These are phyloP conservation scores for Choloepus hoffmanni DNA, from an alignment of 2,113 vertebrate species.

Conservation along the genomic window DNA sequence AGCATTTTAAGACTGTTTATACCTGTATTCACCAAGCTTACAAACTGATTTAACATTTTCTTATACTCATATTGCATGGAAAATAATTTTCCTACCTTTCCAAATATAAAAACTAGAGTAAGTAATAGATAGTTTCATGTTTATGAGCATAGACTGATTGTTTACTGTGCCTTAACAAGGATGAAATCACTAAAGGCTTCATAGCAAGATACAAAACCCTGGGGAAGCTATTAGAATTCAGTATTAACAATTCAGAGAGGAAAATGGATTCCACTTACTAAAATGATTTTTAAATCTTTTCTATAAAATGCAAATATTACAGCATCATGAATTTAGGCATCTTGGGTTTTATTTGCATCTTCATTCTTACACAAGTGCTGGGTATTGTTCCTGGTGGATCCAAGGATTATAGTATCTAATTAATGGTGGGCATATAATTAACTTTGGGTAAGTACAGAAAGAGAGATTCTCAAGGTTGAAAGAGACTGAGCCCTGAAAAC, in stretches of 20 bases:
- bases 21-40: constrained; percentile 57
- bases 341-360: constrained; percentile 61
- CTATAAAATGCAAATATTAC: constrained; percentile 72
- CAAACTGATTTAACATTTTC: constrained; percentile 73
- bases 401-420: background rate
- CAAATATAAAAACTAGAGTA: constrained; percentile 60
- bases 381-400: constrained; percentile 16
- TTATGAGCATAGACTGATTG: constrained; percentile 75
- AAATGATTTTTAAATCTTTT: constrained; percentile 79
- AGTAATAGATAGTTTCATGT: constrained; percentile 71
- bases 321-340: constrained; percentile 34
- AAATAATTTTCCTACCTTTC: constrained; percentile 75
- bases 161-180: constrained; percentile 80
- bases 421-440: background rate
- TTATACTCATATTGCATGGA: constrained; percentile 70
- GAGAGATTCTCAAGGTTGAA: background rate
- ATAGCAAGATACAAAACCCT: constrained; percentile 74
- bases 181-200: constrained; percentile 77
- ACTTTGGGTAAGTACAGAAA: constrained; percentile 1
- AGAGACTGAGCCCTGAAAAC: background rate
- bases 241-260: constrained; percentile 74
- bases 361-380: constrained; percentile 30
- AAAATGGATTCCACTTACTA: constrained; percentile 79
- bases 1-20: constrained; percentile 69
- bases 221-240: constrained; percentile 82